These are phyloP conservation scores for Meandrusa payeni DNA, from an alignment of 2,888 invertebrate genomes.

Conservation along the genomic window DNA sequence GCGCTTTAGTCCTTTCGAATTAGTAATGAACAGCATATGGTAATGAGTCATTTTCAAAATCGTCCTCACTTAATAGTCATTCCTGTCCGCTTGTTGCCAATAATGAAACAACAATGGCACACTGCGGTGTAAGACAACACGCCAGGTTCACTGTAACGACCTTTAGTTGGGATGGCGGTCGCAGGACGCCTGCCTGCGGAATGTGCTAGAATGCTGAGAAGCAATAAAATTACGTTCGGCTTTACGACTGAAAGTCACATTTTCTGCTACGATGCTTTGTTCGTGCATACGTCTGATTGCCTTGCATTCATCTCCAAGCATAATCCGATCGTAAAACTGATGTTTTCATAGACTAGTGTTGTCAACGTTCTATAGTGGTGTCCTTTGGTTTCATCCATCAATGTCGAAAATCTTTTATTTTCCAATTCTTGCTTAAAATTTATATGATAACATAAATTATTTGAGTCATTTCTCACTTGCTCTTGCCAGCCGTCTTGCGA, in stretches of 20 bases:
- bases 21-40: no score
- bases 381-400: no score
- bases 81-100: conserved; percentile 43
- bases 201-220: conserved; percentile 61
- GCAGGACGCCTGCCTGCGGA: conserved; percentile 47
- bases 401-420: no score
- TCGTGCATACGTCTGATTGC: conserved; percentile 65
- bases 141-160: conserved; percentile 42
- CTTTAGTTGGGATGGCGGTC: conserved; percentile 47
- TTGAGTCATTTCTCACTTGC: no score
- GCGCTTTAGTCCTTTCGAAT: no score
- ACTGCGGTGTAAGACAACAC: conserved; percentile 42
- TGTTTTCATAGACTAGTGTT: conserved; percentile 55
- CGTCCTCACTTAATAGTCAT: background rate
- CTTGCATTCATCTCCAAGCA: conserved; percentile 68
- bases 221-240: conserved; percentile 66
- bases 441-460: no score
- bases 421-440: no score
- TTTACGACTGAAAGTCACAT: conserved; percentile 74
- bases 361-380: no score
- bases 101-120: conserved; percentile 49
- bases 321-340: conserved; percentile 67
- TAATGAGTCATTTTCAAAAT: no score
- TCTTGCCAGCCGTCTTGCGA: no score
- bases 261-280: conserved; percentile 73